Base-by-base conservation (phyloP, 2,113 vertebrate species). In the Noctilio leporinus region DNA sequence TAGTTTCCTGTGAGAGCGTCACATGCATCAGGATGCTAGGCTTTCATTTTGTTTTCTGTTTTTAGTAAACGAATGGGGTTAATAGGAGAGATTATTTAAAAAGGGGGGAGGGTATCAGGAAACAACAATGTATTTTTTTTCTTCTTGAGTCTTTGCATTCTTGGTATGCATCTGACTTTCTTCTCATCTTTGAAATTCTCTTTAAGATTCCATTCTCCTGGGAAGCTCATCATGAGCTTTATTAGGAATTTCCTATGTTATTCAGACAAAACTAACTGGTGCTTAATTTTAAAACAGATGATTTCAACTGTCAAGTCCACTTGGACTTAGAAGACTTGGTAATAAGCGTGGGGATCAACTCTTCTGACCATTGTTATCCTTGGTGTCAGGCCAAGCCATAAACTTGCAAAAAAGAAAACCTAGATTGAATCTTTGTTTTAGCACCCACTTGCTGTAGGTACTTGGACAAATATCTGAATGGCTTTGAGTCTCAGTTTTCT, bases 11-110 rank as follows among this genome's bases (percentile, higher is more conserved):
- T 38, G 75, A 96, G 95, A 94, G 92, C 87, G 80, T 88, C 95
- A 53, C 84, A 95, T 92, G 59, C 65, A 86, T 96, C 82, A 93
- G 82, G 81, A 76, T 53, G 72, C 8, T 38, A 80, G 92, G 81
- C 88, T 96, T 97, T 97, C 90, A 95, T 95, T 97, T 93, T 88
- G 70, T 87, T 96, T 96, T 94, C 96, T 96, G 89, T 94, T 97
- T 97, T 97, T 97, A 96, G 95, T 92, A 97, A 97, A 93, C 1
- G 82, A 92, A 88, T 93, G 93, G 87, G 86, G 76, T 96, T 96
- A 96, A 96, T 97, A 95, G 70, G 94, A 92, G 88, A 92, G 95
- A 96, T 93, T 95, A 90, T 97, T 95, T 28, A 73, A 94, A 91
- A 86, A 86, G 0, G 7, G 26, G 89, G 62, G 75, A 76, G 55